phyloP scores from a whole-genome alignment of 2,113 vertebrate species.

The Forbesichthys agassizii region DNA sequence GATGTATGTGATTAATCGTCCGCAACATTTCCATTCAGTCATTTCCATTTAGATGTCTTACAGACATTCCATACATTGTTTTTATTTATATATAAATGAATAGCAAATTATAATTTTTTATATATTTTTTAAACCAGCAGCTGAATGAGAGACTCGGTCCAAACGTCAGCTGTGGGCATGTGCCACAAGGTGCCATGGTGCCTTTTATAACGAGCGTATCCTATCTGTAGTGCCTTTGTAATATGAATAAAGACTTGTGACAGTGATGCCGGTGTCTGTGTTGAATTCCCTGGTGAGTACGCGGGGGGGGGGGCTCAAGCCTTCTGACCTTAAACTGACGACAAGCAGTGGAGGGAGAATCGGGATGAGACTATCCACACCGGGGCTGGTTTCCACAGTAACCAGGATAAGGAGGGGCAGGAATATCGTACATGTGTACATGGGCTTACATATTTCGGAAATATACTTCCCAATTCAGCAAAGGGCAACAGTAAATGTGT shows the following conservation, averaged over 20 bases:
- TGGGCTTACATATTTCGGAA: constrained; percentile 2
- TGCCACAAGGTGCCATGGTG: constrained; percentile 11
- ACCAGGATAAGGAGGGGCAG: neutral
- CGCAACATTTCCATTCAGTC: constrained; percentile 6
- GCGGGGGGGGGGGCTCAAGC: too few relatives aligned
- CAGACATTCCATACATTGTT: neutral
- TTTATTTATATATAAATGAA: constrained; percentile 21
- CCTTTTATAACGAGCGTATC: constrained; percentile 45
- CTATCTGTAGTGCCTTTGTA: constrained; percentile 26
- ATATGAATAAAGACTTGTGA: constrained; percentile 59
- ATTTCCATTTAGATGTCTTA: constrained; percentile 19
- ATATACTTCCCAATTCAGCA: neutral
- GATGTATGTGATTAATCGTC: constrained; percentile 1
- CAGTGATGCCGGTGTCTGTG: constrained; percentile 23
- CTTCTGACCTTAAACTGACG: too few relatives aligned
- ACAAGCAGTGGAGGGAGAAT: too few relatives aligned
- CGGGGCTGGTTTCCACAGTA: neutral
- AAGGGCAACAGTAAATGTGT: neutral
- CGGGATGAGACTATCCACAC: neutral
- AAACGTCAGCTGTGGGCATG: neutral
- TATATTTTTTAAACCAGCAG: constrained; percentile 20
- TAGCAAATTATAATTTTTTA: neutral
- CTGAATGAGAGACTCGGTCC: constrained; percentile 3
- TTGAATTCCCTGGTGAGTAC: constrained; percentile 43
- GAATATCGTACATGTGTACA: neutral